Conservation (phyloP, 2,113 vertebrate genomes). For the Ictidomys tridecemlineatus region DNA sequence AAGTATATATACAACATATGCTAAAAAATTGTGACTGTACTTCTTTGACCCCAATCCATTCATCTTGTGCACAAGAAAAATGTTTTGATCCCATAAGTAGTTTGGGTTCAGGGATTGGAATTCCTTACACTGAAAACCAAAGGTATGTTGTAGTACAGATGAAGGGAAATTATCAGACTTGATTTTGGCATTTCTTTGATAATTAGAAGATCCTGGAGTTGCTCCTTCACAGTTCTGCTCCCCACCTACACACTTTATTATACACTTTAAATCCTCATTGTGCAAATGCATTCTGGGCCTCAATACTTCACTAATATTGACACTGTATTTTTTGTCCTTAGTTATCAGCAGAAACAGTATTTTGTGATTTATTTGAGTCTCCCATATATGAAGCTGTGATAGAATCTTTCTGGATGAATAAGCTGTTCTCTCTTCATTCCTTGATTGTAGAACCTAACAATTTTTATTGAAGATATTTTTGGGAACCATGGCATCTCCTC, state of each 20-base stretch:
- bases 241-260: not conserved
- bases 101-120: not conserved
- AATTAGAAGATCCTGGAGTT: not conserved
- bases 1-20: conserved; percentile 9
- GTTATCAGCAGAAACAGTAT: not conserved
- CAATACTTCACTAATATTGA: not conserved
- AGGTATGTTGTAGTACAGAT: not conserved
- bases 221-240: not conserved
- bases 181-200: not conserved
- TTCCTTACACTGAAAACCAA: conserved; percentile 4
- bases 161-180: not conserved
- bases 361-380: not conserved
- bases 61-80: conserved; percentile 30
- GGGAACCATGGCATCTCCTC: not conserved
- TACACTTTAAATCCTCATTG: not conserved
- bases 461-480: not conserved
- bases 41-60: conserved; percentile 33
- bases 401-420: not conserved
- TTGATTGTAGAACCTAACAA: not conserved
- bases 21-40: not conserved
- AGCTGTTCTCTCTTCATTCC: not conserved
- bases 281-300: not conserved
- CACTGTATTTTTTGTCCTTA: not conserved
- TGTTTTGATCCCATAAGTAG: not conserved
- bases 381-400: not conserved